Base-by-base conservation (phyloP, 2,888 invertebrate genomes). In the Acrocyrtus sp. region DNA sequence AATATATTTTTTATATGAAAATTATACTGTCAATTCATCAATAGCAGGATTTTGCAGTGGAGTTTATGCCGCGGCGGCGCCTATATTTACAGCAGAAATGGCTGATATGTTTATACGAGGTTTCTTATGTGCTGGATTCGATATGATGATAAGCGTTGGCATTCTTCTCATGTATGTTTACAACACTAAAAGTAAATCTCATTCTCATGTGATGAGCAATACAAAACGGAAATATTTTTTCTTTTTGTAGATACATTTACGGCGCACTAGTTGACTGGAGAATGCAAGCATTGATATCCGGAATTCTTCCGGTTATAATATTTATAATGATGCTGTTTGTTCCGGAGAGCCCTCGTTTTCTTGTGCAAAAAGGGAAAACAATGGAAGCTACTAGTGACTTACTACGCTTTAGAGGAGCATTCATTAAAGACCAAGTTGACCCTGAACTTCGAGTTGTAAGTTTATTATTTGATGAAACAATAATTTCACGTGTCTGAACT, bases 41-140 rank as follows among this genome's bases (percentile, higher is more conserved):
- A 34, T 41, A 34, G 19, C 86, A 2, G 94, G 94, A 21, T 83
- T 92, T 47, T 90, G 91, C n/a, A 90, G 90, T 26, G 94, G 95
- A 22, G 91, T 93, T 1, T 92, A 92, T 82, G 93, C 93, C 81
- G 90, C 94, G 15, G 90, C 92, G 0, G 92, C 91, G 0, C 95
- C 96, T 0, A 88, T 95, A 76, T 94, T 94, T 83, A 91, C 90
- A 3, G 91, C 90, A 43, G 97, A 97, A 86, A 94, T 94, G 57
- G 90, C 95, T 0, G 91, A 95, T 80, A 92, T 90, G 79, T 89
- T 90, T 27, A 90, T 95, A 80, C 88, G 96, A 65, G 97, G 96
- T 0, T 89, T 90, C 0, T 85, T 96, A 0, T 95, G 95, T 2
- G 92, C 93, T 53, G 93, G 91, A 82, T 94, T 95, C 83, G 96